Conservation (phyloP, 2,797 vertebrate species). For the Tinamus major region DNA sequence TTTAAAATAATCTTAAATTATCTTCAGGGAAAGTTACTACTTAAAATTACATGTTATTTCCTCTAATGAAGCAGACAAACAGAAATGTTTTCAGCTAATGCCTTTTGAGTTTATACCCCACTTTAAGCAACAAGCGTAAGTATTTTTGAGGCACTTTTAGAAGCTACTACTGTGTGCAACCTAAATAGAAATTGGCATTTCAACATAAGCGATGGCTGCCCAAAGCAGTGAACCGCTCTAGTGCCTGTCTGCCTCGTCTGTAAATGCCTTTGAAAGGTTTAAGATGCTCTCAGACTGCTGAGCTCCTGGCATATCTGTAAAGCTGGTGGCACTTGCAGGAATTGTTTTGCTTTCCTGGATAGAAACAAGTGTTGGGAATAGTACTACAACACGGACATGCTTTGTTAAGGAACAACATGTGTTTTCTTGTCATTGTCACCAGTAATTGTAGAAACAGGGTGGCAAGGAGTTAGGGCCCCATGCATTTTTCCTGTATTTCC, state of each 20-base stretch:
- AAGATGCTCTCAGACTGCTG: neutral
- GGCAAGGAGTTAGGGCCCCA: neutral
- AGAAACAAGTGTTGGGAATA: neutral
- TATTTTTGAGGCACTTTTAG: neutral
- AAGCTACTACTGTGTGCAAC: neutral
- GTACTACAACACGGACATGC: fast-evolving
- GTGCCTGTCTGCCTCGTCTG: neutral
- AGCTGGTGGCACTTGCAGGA: neutral
- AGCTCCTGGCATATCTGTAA: neutral
- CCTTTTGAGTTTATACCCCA: neutral
- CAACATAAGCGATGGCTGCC: fast-evolving
- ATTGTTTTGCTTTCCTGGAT: neutral
- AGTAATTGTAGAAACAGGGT: neutral
- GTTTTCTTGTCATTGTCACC: neutral
- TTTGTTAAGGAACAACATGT: neutral
- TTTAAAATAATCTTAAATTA: constrained; percentile 14
- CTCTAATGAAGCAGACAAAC: neutral
- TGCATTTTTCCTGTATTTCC: neutral
- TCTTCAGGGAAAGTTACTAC: neutral
- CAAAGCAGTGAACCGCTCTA: neutral
- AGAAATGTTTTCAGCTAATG: neutral
- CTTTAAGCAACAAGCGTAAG: neutral
- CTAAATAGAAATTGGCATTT: neutral
- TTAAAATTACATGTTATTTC: neutral
- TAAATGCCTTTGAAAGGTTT: neutral